Conservation (phyloP, 2,797 vertebrate species). For the Sebastiscus albofasciatus region DNA sequence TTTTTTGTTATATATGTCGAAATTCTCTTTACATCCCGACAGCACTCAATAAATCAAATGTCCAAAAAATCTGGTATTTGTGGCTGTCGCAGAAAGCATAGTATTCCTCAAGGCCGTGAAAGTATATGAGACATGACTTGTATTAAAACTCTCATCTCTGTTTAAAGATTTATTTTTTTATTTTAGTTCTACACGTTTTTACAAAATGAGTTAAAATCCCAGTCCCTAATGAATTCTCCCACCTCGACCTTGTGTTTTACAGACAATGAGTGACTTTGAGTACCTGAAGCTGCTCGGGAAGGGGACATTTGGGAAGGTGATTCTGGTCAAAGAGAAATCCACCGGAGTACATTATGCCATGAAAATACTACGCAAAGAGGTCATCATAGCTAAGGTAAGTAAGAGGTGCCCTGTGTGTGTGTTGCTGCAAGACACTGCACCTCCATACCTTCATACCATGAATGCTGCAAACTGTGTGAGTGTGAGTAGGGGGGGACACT, state of each 20-base stretch:
- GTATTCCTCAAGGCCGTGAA: not conserved
- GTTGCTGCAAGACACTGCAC: not conserved
- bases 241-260: not conserved
- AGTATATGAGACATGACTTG: not conserved
- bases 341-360: slow-evolving; percentile 91
- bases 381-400: slow-evolving; percentile 91
- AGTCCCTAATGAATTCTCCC: not conserved
- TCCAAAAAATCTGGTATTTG: too few species aligned
- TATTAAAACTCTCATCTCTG: not conserved
- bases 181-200: not conserved
- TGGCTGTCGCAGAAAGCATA: not conserved
- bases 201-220: not conserved
- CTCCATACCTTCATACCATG: not conserved
- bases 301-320: slow-evolving; percentile 93
- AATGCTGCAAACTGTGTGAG: not conserved
- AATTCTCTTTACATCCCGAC: too few species aligned
- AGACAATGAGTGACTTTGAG: slow-evolving; percentile 94
- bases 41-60: too few species aligned
- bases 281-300: slow-evolving; percentile 93
- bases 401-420: not conserved
- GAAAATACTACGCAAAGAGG: slow-evolving; percentile 93
- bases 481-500: not conserved
- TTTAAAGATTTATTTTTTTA: not conserved
- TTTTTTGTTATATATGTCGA: too few species aligned
- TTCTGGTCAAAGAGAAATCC: slow-evolving; percentile 90